Conservation (phyloP, 1,140 invertebrate genomes). For the Sweltsa coloradensis region DNA sequence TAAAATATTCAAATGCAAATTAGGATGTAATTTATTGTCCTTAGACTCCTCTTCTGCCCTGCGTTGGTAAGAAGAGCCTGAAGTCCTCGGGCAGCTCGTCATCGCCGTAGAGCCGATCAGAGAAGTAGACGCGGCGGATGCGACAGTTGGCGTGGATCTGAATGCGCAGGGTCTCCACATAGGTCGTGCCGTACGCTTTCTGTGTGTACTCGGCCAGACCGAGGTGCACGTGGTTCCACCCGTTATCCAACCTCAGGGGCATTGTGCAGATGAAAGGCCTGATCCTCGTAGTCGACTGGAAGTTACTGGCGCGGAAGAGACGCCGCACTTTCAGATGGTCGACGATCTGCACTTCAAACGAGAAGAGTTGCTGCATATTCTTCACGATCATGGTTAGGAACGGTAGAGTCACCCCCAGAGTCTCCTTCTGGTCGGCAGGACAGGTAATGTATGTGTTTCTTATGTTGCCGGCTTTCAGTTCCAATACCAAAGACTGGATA, state of each 20-base stretch:
- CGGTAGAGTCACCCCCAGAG: slow-evolving; percentile 94
- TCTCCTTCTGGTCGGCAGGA: slow-evolving; percentile 95
- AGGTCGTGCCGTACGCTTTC: slow-evolving; percentile 98
- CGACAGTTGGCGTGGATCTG: slow-evolving; percentile 99
- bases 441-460: slow-evolving; percentile 98
- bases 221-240: slow-evolving; percentile 99
- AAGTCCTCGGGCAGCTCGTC: slow-evolving; percentile 99
- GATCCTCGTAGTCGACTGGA: slow-evolving; percentile 93
- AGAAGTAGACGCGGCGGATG: slow-evolving; percentile 96
- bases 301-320: slow-evolving; percentile 94
- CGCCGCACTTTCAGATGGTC: slow-evolving; percentile 95
- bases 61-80: slow-evolving; percentile 90
- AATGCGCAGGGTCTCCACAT: slow-evolving; percentile 95
- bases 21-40: too few species aligned
- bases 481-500: slow-evolving; percentile 95
- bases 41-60: slow-evolving; percentile 52
- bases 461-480: slow-evolving; percentile 98
- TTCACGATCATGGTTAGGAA: slow-evolving; percentile 99
- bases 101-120: slow-evolving; percentile 95
- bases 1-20: too few species aligned
- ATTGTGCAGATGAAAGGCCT: slow-evolving; percentile 99
- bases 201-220: slow-evolving; percentile 97
- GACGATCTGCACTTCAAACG: slow-evolving; percentile 97
- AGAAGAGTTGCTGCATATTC: slow-evolving; percentile 99
- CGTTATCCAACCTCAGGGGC: slow-evolving; percentile 96